Evolutionary conservation across 2,113 vertebrate species (phyloP).

Genomic region (Oncorhynchus keta): DNA sequence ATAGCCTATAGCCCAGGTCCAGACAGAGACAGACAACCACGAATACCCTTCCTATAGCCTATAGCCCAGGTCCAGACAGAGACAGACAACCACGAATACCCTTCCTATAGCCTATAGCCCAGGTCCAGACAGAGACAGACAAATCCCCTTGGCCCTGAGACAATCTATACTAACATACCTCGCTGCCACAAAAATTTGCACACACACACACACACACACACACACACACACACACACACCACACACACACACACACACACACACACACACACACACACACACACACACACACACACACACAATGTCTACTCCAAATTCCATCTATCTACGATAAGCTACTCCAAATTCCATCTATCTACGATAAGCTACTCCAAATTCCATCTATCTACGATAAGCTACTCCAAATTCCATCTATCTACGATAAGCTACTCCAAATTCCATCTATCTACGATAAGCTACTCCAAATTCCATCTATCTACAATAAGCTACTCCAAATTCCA

Average conservation of each 20-base stretch:
- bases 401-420: too few species aligned
- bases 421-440: too few species aligned
- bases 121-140: conserved; percentile 33
- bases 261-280: background rate
- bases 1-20: conserved; percentile 22
- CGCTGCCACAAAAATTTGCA: background rate
- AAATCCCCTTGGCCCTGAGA: conserved; percentile 34
- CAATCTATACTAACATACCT: conserved; percentile 20
- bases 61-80: conserved; percentile 17
- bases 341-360: too few species aligned
- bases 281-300: background rate
- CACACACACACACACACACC: background rate
- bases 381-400: too few species aligned
- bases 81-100: conserved; percentile 42
- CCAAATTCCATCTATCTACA: too few species aligned
- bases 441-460: too few species aligned
- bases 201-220: background rate
- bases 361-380: too few species aligned
- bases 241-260: background rate
- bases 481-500: too few species aligned
- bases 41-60: conserved; percentile 27
- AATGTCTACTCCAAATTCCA: background rate
- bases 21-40: conserved; percentile 36
- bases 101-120: conserved; percentile 20
- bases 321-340: too few species aligned